A percentile compares a stretch with the other conserved stretches of the same genome.
phyloP scores from a whole-genome alignment of 2,113 vertebrate genomes.

The Nematolebias whitei region DNA sequence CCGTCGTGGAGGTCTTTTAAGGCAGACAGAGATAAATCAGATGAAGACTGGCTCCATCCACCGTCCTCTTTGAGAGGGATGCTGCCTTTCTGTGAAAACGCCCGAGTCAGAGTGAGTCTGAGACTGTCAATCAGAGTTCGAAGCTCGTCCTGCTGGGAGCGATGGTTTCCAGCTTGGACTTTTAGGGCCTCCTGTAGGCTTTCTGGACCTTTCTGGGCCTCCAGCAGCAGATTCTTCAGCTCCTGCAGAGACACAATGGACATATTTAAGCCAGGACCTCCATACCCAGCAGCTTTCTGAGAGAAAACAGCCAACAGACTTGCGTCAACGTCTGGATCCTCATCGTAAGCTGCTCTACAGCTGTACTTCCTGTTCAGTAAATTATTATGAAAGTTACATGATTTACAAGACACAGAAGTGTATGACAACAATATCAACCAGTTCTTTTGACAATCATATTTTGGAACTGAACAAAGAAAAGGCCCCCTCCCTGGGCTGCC shows the following conservation, averaged over 20 bases:
- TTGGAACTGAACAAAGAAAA: no score
- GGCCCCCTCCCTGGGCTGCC: no score
- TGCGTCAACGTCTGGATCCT: no score
- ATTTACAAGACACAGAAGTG: no score
- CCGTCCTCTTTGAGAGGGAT: neutral
- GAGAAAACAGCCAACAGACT: no score
- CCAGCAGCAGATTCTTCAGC: slow-evolving; percentile 88
- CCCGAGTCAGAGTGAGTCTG: slow-evolving; percentile 71
- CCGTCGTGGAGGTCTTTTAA: slow-evolving; percentile 31
- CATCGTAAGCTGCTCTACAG: no score
- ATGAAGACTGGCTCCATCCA: neutral
- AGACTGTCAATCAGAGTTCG: slow-evolving; percentile 81
- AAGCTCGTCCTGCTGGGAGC: slow-evolving; percentile 88
- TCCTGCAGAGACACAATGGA: slow-evolving; percentile 79
- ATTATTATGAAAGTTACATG: no score
- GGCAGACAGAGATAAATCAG: slow-evolving; percentile 48
- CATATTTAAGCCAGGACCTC: neutral
- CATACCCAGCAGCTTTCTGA: no score
- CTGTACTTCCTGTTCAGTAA: no score
- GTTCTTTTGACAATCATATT: no score
- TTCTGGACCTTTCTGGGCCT: slow-evolving; percentile 92
- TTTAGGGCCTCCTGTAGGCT: slow-evolving; percentile 92
- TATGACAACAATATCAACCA: no score
- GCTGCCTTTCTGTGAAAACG: slow-evolving; percentile 7
- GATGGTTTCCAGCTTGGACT: slow-evolving; percentile 87